Evolutionary conservation across 2,113 vertebrate genomes (phyloP).

Genomic region (Solenodon paradoxus): DNA sequence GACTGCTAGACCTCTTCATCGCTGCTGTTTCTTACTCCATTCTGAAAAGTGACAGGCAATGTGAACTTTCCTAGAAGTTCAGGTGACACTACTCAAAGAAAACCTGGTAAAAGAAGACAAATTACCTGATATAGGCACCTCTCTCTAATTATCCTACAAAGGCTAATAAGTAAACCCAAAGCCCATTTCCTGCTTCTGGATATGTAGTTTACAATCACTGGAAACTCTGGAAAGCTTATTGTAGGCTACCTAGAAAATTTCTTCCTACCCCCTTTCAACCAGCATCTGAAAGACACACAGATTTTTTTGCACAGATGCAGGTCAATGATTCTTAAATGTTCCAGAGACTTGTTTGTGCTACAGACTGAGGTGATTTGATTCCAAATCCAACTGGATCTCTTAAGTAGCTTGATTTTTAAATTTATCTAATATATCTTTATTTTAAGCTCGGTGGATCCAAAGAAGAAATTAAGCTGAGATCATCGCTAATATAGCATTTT

Average conservation of each 20-base stretch:
- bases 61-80: background rate
- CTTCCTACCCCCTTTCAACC: too few species aligned
- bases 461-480: background rate
- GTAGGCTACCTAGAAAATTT: background rate
- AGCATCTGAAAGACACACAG: background rate
- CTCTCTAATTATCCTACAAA: background rate
- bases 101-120: background rate
- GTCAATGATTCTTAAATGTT: background rate
- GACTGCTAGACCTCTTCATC: background rate
- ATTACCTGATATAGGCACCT: background rate
- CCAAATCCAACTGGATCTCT: background rate
- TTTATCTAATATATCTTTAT: background rate
- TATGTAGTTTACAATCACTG: background rate
- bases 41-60: background rate
- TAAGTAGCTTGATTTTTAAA: background rate
- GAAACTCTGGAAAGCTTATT: background rate
- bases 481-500: background rate
- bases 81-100: background rate
- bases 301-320: background rate
- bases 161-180: background rate
- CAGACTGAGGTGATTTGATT: background rate
- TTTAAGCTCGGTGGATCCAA: constrained; percentile 10
- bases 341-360: background rate
- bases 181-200: background rate
- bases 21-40: background rate